Evolutionary conservation across 2,797 vertebrate species (phyloP).

Genomic region (Lutjanus argentimaculatus): DNA sequence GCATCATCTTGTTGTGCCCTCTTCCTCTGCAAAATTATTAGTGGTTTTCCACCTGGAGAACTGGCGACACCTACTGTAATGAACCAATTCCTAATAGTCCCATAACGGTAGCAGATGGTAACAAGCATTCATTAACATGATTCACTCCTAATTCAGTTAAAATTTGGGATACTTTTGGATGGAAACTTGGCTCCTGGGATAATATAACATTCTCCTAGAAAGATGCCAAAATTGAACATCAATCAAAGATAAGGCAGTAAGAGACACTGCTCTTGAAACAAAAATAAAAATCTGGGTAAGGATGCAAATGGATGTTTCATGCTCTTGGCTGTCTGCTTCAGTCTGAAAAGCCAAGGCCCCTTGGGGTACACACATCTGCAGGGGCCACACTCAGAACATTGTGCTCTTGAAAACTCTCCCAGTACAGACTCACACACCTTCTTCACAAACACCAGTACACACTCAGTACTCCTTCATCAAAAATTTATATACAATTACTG

Average conservation of each 20-base stretch:
- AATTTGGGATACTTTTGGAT: neutral
- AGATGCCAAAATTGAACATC: too few species aligned
- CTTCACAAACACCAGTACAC: constrained; percentile 15
- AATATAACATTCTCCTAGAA: too few species aligned
- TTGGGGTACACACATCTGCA: neutral
- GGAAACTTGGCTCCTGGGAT: too few species aligned
- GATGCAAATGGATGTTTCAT: constrained; percentile 4
- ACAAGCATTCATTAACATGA: too few species aligned
- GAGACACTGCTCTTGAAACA: neutral
- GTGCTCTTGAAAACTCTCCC: too few species aligned
- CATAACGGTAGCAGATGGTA: too few species aligned
- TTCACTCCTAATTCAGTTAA: too few species aligned
- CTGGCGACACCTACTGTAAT: too few species aligned
- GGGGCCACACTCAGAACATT: neutral
- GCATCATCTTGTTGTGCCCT: too few species aligned
- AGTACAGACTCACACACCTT: constrained; percentile 7
- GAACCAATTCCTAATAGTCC: too few species aligned
- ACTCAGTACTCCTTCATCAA: constrained; percentile 16
- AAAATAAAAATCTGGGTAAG: neutral
- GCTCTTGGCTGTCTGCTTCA: constrained; percentile 25
- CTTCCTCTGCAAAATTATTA: too few species aligned
- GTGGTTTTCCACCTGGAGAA: too few species aligned
- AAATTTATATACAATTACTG: constrained; percentile 52
- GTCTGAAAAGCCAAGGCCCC: constrained; percentile 24
- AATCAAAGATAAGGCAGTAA: neutral